A percentile compares a stretch with the other conserved stretches of the same genome.
These are phyloP conservation scores for Myiotriccus ornatus DNA, from an alignment of 2,797 vertebrate species.

Conservation along the genomic window DNA sequence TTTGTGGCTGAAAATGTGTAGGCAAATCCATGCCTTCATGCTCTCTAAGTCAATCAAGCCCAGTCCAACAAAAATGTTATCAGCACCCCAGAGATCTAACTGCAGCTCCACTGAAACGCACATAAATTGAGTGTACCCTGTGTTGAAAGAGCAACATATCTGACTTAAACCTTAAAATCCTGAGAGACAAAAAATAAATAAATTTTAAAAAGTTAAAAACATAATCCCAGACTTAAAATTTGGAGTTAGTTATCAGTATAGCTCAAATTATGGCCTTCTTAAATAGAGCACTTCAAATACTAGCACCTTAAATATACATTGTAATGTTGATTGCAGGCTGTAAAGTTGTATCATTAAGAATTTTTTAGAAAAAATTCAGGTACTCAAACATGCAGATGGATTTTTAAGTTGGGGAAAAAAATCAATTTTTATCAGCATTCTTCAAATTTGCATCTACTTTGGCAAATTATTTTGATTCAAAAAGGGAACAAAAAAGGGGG, in stretches of 20 bases:
- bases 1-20: not conserved
- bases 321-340: not conserved
- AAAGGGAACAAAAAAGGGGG: not conserved
- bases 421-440: not conserved
- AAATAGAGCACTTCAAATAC: not conserved
- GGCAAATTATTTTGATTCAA: not conserved
- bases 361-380: not conserved
- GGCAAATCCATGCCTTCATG: not conserved
- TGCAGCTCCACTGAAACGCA: not conserved
- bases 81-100: not conserved
- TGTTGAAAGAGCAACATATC: not conserved
- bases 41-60: not conserved
- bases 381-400: not conserved
- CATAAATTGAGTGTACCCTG: rapidly evolving
- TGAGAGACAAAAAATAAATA: not conserved
- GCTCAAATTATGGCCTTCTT: not conserved
- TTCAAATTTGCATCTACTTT: not conserved
- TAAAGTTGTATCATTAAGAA: not conserved
- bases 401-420: not conserved
- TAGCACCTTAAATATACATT: not conserved
- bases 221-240: not conserved
- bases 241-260: not conserved
- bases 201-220: not conserved
- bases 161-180: not conserved
- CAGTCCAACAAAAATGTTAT: not conserved